A percentile compares a stretch with the other conserved stretches of the same genome.
phyloP scores from a whole-genome alignment of 1,140 invertebrate species.

The Plodia interpunctella region DNA sequence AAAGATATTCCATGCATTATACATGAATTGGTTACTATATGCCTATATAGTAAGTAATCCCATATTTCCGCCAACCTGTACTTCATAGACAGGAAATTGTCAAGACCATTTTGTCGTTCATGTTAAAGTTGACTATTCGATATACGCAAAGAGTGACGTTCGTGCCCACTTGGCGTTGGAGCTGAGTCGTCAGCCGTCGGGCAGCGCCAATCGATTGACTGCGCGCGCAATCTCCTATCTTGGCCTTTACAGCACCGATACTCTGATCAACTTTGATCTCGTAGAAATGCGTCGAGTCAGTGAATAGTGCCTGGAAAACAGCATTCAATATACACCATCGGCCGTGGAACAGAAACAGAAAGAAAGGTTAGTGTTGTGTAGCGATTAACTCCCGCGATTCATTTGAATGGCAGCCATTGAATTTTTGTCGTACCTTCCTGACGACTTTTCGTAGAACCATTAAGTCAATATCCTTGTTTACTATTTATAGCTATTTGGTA shows the following conservation, averaged over 20 bases:
- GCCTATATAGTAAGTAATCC: too few relatives aligned
- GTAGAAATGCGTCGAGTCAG: constrained; percentile 68
- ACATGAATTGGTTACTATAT: too few relatives aligned
- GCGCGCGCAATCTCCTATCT: constrained; percentile 67
- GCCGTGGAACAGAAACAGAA: constrained; percentile 9
- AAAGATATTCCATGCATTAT: too few relatives aligned
- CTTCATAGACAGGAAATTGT: neutral
- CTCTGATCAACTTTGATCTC: constrained; percentile 22
- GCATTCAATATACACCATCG: constrained; percentile 16
- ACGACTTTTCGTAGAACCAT: neutral
- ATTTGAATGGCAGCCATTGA: constrained; percentile 1
- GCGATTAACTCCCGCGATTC: neutral
- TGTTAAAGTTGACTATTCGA: constrained; percentile 29
- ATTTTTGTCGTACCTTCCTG: neutral
- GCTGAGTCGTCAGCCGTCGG: constrained; percentile 48
- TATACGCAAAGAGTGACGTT: constrained; percentile 72
- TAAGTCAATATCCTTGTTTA: neutral
- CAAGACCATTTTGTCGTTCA: neutral
- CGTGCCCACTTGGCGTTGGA: constrained; percentile 47
- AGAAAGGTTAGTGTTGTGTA: constrained; percentile 40
- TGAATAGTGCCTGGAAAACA: constrained; percentile 49
- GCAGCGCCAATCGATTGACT: constrained; percentile 69
- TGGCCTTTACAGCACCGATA: constrained; percentile 42
- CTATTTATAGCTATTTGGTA: neutral
- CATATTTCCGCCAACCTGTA: neutral